Evolutionary conservation across 2,797 vertebrate genomes (phyloP).

Genomic region (Fratercula arctica): DNA sequence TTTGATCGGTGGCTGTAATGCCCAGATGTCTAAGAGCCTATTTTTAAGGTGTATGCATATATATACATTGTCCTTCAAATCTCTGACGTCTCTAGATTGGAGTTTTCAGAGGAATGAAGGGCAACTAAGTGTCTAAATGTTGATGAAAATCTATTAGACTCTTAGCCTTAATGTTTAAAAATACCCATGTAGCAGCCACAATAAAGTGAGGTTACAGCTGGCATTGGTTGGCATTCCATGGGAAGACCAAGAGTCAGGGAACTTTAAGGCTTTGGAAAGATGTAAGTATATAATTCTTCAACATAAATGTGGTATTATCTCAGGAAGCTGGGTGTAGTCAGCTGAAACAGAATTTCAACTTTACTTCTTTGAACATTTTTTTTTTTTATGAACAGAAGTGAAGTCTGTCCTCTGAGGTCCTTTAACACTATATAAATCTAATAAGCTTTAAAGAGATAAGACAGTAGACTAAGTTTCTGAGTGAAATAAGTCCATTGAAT

Average conservation of each 20-base stretch:
- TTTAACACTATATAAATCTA: neutral
- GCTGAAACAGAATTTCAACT: neutral
- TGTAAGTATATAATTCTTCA: neutral
- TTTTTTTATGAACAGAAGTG: neutral
- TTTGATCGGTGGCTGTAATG: neutral
- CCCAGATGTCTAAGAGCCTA: neutral
- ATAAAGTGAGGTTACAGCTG: neutral
- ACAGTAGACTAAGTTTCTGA: neutral
- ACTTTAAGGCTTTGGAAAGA: neutral
- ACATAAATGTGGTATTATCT: neutral
- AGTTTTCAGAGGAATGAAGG: neutral
- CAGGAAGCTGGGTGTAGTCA: neutral
- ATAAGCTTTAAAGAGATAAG: neutral
- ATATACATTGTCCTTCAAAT: neutral
- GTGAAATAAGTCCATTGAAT: neutral
- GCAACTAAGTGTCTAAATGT: neutral
- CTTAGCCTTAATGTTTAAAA: neutral
- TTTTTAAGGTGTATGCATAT: neutral
- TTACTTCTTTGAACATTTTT: neutral
- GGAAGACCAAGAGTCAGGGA: neutral
- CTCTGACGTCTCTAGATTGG: neutral
- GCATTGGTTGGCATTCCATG: neutral
- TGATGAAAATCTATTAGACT: neutral
- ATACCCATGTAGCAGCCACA: neutral
- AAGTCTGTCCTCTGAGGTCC: neutral